phyloP scores from a whole-genome alignment of 2,888 invertebrate species.

The Tricholauxania praeusta region DNA sequence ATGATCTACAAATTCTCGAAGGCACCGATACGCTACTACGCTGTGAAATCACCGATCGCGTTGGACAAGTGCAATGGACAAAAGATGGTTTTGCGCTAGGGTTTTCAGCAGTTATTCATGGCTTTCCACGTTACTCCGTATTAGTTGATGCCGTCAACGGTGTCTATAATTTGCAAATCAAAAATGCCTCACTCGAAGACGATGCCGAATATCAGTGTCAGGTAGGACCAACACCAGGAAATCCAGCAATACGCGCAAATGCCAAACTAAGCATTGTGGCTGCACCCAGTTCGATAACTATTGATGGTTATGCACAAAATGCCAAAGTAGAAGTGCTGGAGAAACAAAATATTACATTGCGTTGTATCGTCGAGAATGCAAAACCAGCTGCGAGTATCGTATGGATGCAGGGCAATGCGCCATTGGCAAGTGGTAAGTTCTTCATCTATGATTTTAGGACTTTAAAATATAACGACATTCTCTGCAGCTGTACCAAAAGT shows the following conservation, averaged over 20 bases:
- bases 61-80: constrained; percentile 93
- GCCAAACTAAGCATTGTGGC: constrained; percentile 81
- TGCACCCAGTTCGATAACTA: constrained; percentile 62
- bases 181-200: constrained; percentile 89
- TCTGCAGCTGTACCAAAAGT: constrained; percentile 54
- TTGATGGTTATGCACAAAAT: constrained; percentile 63
- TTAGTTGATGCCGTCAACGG: constrained; percentile 86
- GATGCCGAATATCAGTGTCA: constrained; percentile 98
- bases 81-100: constrained; percentile 94
- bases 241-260: constrained; percentile 87
- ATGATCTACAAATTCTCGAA: constrained; percentile 83
- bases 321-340: constrained; percentile 64
- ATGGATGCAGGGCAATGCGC: constrained; percentile 62
- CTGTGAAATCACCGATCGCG: constrained; percentile 86
- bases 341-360: constrained; percentile 61
- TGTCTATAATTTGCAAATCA: constrained; percentile 90
- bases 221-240: constrained; percentile 86
- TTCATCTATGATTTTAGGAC: not conserved
- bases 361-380: constrained; percentile 63
- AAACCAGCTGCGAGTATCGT: constrained; percentile 64
- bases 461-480: not conserved
- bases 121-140: constrained; percentile 89
- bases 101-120: constrained; percentile 80
- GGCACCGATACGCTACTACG: constrained; percentile 85
- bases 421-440: constrained; percentile 51